These are phyloP conservation scores for Euleptes europaea DNA, from an alignment of 2,113 vertebrate genomes.

Conservation along the genomic window DNA sequence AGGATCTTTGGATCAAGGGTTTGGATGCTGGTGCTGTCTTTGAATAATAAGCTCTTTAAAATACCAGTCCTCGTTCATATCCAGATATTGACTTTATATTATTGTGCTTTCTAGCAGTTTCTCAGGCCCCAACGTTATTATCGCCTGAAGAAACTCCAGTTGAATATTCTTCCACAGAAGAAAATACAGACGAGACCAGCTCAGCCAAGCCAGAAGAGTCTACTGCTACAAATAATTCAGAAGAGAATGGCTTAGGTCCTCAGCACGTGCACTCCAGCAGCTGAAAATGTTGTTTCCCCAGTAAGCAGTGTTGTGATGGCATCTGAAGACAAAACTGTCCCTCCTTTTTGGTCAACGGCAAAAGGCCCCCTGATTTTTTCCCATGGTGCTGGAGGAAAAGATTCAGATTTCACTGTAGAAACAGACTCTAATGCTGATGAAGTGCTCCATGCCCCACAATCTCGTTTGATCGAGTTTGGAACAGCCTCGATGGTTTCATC, in stretches of 20 bases:
- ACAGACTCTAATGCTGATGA: background rate
- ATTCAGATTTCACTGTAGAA: too few relatives aligned
- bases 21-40: too few relatives aligned
- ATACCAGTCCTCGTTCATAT: background rate
- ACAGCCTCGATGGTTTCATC: background rate
- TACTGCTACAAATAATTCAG: background rate
- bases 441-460: background rate
- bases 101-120: background rate
- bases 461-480: background rate
- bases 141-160: constrained; percentile 8
- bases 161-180: constrained; percentile 18
- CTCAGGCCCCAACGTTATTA: background rate
- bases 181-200: constrained; percentile 38
- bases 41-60: background rate
- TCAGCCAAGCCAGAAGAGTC: constrained; percentile 51
- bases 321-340: background rate
- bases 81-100: background rate
- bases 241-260: constrained; percentile 55
- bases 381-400: background rate
- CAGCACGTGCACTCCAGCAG: constrained; percentile 17
- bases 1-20: background rate
- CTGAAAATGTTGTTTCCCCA: constrained; percentile 20
- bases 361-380: background rate
- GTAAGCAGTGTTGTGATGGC: background rate
- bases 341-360: background rate